Base-by-base conservation (phyloP, 2,888 invertebrate species). In the Vanessa cardui region DNA sequence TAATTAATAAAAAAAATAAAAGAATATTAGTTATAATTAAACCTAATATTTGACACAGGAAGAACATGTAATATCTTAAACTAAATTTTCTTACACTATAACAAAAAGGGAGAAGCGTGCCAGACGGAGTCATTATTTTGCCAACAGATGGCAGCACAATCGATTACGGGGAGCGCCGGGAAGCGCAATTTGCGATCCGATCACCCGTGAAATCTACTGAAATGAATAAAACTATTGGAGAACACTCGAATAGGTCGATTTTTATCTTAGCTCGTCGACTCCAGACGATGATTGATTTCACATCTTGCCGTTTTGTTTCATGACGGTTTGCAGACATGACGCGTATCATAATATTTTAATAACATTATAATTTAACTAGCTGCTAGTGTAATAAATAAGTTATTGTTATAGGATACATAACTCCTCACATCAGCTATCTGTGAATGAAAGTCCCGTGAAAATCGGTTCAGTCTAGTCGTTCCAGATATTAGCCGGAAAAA, bases 81-180 rank as follows among this genome's bases (percentile, higher is more conserved):
- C 47, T 47, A 18, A 20, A 39, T 18, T 74, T 45, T 47, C 75
- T 69, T 84, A 81, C 84, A 82, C 85, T 73, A 62, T 72, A 66
- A 70, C 75, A 83, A 83, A 81, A 87, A 84, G 84, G 82, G 84
- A 80, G 79, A 75, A 81, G 84, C 86, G 88, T 87, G 86, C 88
- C 89, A 88, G 89, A 87, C 88, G 83, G 83, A 87, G 88, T 89
- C 89, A 89, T 89, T 90, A 89, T 89, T 89, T 89, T 87, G 83
- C 89, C 89, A 90, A 88, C 89, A 90, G 91, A 91, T 90, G 91
- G 91, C 89, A 87, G 90, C 85, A 85, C 89, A 90, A 90, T 90
- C 90, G 88, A 90, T 90, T 88, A 86, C 85, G 81, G 74, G 77
- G 80, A 83, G 85, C 81, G 81, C 79, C 84, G 85, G 85, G 80